Base-by-base conservation (phyloP, 2,888 invertebrate species). In the Therioaphis trifolii region DNA sequence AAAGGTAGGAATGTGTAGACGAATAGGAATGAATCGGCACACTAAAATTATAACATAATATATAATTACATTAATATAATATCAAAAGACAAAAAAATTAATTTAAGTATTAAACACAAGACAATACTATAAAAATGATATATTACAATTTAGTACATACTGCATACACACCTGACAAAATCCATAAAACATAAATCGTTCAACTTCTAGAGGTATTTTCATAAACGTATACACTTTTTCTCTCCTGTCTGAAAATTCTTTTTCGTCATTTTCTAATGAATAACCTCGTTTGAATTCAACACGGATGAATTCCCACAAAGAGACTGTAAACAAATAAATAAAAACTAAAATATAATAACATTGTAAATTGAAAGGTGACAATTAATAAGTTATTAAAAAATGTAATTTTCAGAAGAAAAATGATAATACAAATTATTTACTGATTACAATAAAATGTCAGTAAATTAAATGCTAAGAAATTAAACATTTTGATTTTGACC, bases 191-290 rank as follows among this genome's bases (percentile, higher is more conserved):
- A 98, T 95, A 88, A 97, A 97, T 87, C 95, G 94, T 88, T 96
- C 96, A 58, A 96, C 91, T 89, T 98, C 96, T 87, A 94, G 91
- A 2, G 99, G 97, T 88, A 99, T 96, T 90, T 95, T 95, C 91
- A 99, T 94, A 88, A 99, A 99, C 0, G 97, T 96, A 89, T 99
- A 99, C 69, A 99, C 96, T 90, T 97, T 96, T 88, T 98, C 96
- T 85, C 99, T 91, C 86, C 98, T 92, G 3, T 97, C 97, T 35
- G 96, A 94, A 89, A 96, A 99, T 76, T 97, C 92, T 88, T 96
- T 96, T 88, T 98, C 97, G 87, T 99, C 98, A 88, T 98, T 94
- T 89, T 99, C 97, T 84, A 98, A 89, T 86, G 95, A 92, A 90
- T 99, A 99, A 21, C 97, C 97, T 87, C 98, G 91, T 9, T 96